phyloP scores from a whole-genome alignment of 2,113 vertebrate genomes.

The Lasiurus borealis region DNA sequence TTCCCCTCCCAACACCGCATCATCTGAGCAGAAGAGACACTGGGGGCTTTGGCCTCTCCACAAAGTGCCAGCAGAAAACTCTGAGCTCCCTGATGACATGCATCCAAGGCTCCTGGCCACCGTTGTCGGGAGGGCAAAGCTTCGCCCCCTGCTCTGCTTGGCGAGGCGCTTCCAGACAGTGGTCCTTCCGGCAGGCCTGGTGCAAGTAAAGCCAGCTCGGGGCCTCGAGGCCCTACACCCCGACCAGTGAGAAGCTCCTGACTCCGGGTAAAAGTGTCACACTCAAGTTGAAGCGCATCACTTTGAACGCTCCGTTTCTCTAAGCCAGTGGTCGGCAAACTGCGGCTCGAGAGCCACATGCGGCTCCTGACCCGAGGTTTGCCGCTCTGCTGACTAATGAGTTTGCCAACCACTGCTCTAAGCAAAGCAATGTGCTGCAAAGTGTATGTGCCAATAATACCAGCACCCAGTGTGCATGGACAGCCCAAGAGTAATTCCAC shows the following conservation, averaged over 20 bases:
- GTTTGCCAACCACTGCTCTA: not conserved
- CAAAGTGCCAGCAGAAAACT: not conserved
- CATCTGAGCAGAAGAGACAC: not conserved
- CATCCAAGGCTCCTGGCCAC: not conserved
- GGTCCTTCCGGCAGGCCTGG: not conserved
- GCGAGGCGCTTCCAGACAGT: accelerated
- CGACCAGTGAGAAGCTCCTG: not conserved
- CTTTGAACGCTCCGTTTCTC: not conserved
- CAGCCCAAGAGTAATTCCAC: not conserved
- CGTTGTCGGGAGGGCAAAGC: not conserved
- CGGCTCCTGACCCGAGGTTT: no score
- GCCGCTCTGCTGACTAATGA: no score
- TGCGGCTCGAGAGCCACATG: no score
- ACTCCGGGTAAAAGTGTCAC: not conserved
- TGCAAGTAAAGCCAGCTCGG: not conserved
- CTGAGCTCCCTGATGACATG: not conserved
- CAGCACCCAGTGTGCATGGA: accelerated
- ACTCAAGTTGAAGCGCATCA: not conserved
- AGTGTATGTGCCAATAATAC: not conserved
- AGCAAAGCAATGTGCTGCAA: not conserved
- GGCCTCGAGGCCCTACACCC: not conserved
- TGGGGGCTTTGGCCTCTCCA: not conserved
- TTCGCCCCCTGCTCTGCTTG: not conserved
- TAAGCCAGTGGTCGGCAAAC: not conserved
- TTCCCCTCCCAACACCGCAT: not conserved